phyloP scores from a whole-genome alignment of 2,113 vertebrate species.

The Tautogolabrus adspersus region DNA sequence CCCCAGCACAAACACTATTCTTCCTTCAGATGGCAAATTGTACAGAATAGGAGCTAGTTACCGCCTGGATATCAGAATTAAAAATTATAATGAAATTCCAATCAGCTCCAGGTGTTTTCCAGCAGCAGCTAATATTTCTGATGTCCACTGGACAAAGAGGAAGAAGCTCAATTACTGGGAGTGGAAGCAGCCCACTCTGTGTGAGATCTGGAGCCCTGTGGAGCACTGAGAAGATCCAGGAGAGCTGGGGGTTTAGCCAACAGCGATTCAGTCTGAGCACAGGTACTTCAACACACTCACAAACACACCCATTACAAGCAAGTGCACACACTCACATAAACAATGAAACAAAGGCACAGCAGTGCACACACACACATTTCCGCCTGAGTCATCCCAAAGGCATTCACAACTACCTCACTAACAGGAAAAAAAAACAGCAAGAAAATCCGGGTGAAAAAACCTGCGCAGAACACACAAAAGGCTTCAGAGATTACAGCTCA shows the following conservation, averaged over 20 bases:
- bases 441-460: constrained; percentile 23
- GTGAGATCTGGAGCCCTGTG: constrained; percentile 57
- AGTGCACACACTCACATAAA: constrained; percentile 12
- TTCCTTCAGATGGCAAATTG: too few species aligned
- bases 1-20: too few species aligned
- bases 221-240: constrained; percentile 50
- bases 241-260: constrained; percentile 49
- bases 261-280: constrained; percentile 52
- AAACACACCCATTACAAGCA: constrained; percentile 24
- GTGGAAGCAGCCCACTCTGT: constrained; percentile 53
- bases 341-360: constrained; percentile 31
- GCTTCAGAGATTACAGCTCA: constrained; percentile 53
- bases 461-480: constrained; percentile 55
- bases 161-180: constrained; percentile 55
- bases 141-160: constrained; percentile 56
- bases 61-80: too few species aligned
- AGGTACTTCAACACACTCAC: constrained; percentile 57
- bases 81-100: neutral
- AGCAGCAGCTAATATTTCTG: constrained; percentile 39
- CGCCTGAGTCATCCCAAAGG: constrained; percentile 75
- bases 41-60: too few species aligned
- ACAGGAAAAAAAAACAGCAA: constrained; percentile 31
- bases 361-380: constrained; percentile 33
- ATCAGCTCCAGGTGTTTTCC: constrained; percentile 28
- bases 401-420: constrained; percentile 72